Percentiles rank a stretch among this genome's conserved stretches.
These are phyloP conservation scores for Manis crassicaudata DNA, from an alignment of 2,797 vertebrate species.

Conservation along the genomic window DNA sequence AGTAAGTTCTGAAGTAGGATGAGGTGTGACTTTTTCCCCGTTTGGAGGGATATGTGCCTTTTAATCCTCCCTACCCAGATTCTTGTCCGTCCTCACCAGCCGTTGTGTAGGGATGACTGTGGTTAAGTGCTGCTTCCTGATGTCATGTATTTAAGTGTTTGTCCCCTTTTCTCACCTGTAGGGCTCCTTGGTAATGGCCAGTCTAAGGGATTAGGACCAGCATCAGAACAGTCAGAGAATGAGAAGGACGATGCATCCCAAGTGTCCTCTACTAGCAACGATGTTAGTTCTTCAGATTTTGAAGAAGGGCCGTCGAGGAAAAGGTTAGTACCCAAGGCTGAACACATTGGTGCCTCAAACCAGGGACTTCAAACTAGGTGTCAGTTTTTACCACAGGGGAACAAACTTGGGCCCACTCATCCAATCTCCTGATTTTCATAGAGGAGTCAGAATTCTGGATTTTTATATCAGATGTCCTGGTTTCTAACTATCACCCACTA, in stretches of 20 bases:
- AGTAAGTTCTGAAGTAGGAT: neutral
- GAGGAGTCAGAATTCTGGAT: conserved; percentile 22
- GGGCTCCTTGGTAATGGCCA: conserved; percentile 94
- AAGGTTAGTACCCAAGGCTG: conserved; percentile 89
- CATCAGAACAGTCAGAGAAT: conserved; percentile 89
- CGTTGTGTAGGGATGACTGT: neutral
- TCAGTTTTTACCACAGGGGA: neutral
- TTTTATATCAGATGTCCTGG: neutral
- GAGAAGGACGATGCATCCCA: conserved; percentile 95
- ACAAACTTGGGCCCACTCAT: neutral
- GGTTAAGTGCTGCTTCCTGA: conserved; percentile 51
- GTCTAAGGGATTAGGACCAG: conserved; percentile 93
- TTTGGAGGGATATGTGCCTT: neutral
- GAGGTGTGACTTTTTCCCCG: neutral
- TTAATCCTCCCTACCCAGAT: neutral
- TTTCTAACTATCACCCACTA: neutral
- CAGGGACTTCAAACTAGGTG: conserved; percentile 37
- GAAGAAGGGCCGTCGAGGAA: conserved; percentile 96
- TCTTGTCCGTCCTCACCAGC: neutral
- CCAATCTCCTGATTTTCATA: neutral
- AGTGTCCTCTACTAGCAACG: conserved; percentile 91
- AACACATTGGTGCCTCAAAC: neutral
- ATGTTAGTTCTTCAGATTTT: conserved; percentile 93
- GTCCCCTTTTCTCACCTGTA: conserved; percentile 84
- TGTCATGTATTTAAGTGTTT: conserved; percentile 70